These are phyloP conservation scores for Danio jaintianensis DNA, from an alignment of 2,797 vertebrate species.

Conservation along the genomic window DNA sequence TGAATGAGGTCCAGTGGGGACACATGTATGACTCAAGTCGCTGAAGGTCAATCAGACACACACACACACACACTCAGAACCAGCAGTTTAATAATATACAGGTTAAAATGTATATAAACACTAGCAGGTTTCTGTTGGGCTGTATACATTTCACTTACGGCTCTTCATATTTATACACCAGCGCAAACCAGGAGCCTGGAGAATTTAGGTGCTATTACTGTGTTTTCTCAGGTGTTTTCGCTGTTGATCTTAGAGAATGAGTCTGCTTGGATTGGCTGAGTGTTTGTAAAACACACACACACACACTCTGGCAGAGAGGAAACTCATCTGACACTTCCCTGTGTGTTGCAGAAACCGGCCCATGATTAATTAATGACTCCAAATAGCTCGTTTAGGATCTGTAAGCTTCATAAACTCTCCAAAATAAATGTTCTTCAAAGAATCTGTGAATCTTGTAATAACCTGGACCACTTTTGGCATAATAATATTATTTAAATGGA, in stretches of 20 bases:
- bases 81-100: constrained; percentile 29
- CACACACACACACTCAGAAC: constrained; percentile 14
- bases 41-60: background rate
- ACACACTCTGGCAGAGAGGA: constrained; percentile 14
- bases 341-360: constrained; percentile 21
- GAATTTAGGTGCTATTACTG: constrained; percentile 65
- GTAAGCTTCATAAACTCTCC: background rate
- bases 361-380: background rate
- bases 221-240: constrained; percentile 82
- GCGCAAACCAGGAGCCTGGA: constrained; percentile 21
- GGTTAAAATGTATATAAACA: constrained; percentile 46
- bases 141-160: constrained; percentile 35
- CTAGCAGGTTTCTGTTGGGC: constrained; percentile 33
- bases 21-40: background rate
- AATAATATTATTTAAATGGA: background rate
- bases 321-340: constrained; percentile 40
- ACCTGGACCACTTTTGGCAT: background rate
- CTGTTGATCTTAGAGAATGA: constrained; percentile 76
- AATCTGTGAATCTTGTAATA: background rate
- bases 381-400: background rate
- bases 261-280: constrained; percentile 74
- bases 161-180: constrained; percentile 24
- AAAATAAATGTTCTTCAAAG: background rate
- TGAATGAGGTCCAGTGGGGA: background rate
- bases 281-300: constrained; percentile 26